Conservation (phyloP, 2,797 vertebrate species). For the Tadarida brasiliensis region DNA sequence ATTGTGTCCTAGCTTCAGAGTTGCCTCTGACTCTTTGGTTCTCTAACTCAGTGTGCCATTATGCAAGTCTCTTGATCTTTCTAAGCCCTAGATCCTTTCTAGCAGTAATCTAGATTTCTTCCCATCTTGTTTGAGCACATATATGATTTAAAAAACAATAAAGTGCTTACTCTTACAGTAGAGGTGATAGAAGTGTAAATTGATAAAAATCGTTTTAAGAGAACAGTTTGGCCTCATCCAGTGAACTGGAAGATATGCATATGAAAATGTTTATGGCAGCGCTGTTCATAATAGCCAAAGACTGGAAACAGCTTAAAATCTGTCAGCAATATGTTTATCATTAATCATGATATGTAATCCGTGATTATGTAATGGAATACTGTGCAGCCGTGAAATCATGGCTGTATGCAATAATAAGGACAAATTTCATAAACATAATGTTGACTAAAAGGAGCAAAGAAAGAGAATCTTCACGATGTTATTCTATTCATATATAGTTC, state of each 20-base stretch:
- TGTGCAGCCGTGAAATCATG: conserved; percentile 1
- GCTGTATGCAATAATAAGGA: neutral
- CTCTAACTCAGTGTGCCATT: neutral
- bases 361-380: conserved; percentile 51
- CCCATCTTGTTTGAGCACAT: conserved; percentile 10
- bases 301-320: conserved; percentile 52
- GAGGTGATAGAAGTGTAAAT: conserved; percentile 7
- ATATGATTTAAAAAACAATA: neutral
- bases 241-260: conserved; percentile 23
- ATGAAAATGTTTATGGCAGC: conserved; percentile 58
- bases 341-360: conserved; percentile 41
- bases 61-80: conserved; percentile 8
- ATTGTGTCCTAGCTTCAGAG: neutral
- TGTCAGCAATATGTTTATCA: conserved; percentile 22
- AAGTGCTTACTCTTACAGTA: conserved; percentile 31
- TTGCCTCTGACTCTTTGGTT: neutral
- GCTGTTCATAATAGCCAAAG: conserved; percentile 32
- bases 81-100: neutral
- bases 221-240: conserved; percentile 33
- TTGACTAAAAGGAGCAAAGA: conserved; percentile 24
- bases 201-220: conserved; percentile 56
- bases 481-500: neutral
- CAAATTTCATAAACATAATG: neutral
- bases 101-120: neutral
- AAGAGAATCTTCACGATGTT: neutral